Conservation (phyloP, 2,888 invertebrate species). For the Agriopis aurantiaria region DNA sequence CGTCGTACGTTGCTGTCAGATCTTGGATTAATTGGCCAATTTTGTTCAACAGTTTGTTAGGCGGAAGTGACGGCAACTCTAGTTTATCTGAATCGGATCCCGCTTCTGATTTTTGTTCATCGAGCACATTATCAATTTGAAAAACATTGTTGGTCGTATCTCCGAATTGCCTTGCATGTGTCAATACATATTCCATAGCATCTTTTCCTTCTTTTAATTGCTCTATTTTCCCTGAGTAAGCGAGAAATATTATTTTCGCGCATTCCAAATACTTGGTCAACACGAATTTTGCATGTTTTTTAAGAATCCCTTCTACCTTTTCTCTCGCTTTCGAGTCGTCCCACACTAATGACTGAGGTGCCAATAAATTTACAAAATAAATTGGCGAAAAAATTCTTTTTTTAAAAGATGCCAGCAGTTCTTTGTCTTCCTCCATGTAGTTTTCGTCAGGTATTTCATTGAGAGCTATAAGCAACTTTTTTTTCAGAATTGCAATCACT, state of each 20-base stretch:
- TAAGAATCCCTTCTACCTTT: neutral
- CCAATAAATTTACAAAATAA: neutral
- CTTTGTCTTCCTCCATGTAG: neutral
- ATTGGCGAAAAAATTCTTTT: neutral
- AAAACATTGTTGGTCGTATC: neutral
- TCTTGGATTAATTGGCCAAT: neutral
- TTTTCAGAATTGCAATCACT: neutral
- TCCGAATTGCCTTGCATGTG: slow-evolving; percentile 7
- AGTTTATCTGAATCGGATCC: neutral
- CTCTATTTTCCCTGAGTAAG: neutral
- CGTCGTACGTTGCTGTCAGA: neutral
- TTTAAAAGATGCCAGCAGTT: neutral
- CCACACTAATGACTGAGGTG: neutral
- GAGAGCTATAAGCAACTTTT: neutral
- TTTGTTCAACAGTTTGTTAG: slow-evolving; percentile 1
- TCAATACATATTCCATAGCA: slow-evolving; percentile 10
- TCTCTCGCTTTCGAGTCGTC: neutral
- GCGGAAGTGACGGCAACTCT: neutral
- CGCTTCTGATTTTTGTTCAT: neutral
- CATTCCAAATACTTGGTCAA: slow-evolving; percentile 3
- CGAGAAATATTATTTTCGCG: neutral
- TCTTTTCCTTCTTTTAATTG: neutral
- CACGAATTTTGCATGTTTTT: neutral
- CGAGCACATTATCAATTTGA: neutral
- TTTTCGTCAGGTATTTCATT: neutral